Conservation (phyloP, 2,888 invertebrate genomes). For the Rotaria socialis region DNA sequence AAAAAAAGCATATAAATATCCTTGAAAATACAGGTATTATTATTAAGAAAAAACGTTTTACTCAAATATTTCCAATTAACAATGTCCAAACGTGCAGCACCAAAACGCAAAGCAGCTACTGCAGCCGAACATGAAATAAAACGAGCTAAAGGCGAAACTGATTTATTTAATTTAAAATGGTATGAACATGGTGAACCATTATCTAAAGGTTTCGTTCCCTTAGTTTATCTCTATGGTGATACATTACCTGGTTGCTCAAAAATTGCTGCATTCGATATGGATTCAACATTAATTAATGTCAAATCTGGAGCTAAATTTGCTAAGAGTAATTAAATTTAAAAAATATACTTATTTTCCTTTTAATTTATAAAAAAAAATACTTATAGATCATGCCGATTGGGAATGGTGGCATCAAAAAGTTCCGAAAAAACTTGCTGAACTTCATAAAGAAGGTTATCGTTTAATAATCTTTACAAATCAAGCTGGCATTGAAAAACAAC, state of each 20-base stretch:
- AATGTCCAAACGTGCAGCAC: background rate
- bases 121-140: background rate
- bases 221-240: conserved; percentile 50
- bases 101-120: conserved; percentile 6
- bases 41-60: too few species aligned
- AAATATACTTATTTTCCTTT: too few species aligned
- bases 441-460: conserved; percentile 52
- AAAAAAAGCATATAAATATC: background rate
- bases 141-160: conserved; percentile 8
- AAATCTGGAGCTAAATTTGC: conserved; percentile 57
- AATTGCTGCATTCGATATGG: conserved; percentile 58
- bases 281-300: conserved; percentile 57
- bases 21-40: background rate
- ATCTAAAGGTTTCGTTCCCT: conserved; percentile 38
- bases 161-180: conserved; percentile 40
- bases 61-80: background rate
- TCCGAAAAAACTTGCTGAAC: conserved; percentile 52
- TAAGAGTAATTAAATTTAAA: conserved; percentile 49
- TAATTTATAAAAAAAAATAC: too few species aligned
- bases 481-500: conserved; percentile 55
- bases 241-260: conserved; percentile 51
- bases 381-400: conserved; percentile 55
- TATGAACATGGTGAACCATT: conserved; percentile 39
- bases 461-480: conserved; percentile 58
- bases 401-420: conserved; percentile 55